Conservation (phyloP, 2,797 vertebrate species). For the Melanotaenia maccullochi region DNA sequence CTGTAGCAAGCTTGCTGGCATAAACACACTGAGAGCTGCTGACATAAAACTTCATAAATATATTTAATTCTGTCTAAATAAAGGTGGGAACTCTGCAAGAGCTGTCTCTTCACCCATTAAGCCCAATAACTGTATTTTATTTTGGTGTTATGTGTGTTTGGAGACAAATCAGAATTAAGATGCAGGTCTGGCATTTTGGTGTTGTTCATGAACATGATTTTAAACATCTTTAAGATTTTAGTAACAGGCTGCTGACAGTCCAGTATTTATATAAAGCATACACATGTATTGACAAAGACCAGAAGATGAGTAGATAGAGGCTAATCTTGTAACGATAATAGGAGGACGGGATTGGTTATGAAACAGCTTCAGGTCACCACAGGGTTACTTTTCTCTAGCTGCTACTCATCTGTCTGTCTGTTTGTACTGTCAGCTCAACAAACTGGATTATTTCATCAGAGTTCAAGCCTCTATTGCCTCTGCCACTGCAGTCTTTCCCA, state of each 20-base stretch:
- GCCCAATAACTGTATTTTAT: conserved; percentile 19
- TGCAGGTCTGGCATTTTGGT: not conserved
- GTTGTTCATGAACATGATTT: conserved; percentile 2
- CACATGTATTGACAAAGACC: conserved; percentile 17
- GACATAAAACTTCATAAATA: conserved; percentile 67
- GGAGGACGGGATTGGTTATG: conserved; percentile 58
- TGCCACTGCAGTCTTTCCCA: conserved; percentile 78
- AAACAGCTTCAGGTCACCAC: conserved; percentile 69
- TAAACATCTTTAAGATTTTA: conserved; percentile 20
- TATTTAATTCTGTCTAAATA: conserved; percentile 62
- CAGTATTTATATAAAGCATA: conserved; percentile 25
- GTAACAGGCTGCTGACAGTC: conserved; percentile 13
- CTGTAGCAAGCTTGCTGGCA: conserved; percentile 65
- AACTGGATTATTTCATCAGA: conserved; percentile 84
- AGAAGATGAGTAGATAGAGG: conserved; percentile 28
- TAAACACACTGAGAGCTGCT: conserved; percentile 69
- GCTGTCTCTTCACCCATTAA: conserved; percentile 34
- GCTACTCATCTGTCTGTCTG: conserved; percentile 68
- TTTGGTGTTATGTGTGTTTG: conserved; percentile 10
- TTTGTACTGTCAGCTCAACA: conserved; percentile 76
- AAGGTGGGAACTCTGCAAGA: conserved; percentile 41
- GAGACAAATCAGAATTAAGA: conserved; percentile 17
- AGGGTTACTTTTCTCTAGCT: conserved; percentile 60
- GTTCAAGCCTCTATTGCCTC: conserved; percentile 79
- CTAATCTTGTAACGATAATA: conserved; percentile 60